phyloP scores from a whole-genome alignment of 64 coral and sea anemone species.

The Pocillopora verrucosa region DNA sequence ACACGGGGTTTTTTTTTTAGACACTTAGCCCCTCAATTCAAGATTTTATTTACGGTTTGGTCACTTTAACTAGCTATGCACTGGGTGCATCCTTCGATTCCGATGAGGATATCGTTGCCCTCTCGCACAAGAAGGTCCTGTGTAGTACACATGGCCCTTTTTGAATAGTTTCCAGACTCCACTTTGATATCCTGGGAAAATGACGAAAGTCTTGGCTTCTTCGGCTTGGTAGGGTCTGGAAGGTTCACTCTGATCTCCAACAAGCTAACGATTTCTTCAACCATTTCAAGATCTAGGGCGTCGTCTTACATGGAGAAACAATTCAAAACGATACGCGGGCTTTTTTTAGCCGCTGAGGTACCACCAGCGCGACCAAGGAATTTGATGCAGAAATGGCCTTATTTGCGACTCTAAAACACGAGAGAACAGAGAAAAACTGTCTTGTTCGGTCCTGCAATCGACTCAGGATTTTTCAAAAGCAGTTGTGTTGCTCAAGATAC shows the following conservation, averaged over 20 bases:
- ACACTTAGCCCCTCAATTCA: too few species aligned
- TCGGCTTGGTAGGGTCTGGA: not conserved
- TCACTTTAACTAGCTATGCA: not conserved
- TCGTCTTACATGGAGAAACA: not conserved
- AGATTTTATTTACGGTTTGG: not conserved
- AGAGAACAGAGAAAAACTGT: not conserved
- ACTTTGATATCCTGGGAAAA: conserved; percentile 5
- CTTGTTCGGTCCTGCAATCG: not conserved
- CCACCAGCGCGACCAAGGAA: not conserved
- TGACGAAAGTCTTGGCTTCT: not conserved
- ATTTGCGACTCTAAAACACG: not conserved
- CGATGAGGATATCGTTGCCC: not conserved
- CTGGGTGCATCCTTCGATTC: not conserved
- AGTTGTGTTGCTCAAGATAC: not conserved
- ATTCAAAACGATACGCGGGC: not conserved
- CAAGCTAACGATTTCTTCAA: not conserved
- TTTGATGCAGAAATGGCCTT: not conserved
- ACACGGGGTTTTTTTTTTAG: not conserved
- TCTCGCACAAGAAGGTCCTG: not conserved
- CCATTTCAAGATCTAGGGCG: not conserved
- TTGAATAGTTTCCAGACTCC: conserved; percentile 8
- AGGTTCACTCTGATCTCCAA: not conserved
- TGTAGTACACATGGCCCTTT: not conserved
- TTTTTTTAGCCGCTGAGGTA: not conserved
- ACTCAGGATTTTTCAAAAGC: not conserved